A percentile compares a stretch with the other conserved stretches of the same genome.
phyloP scores from a whole-genome alignment of 2,797 vertebrate species.

The Petrocephalus sullivani region DNA sequence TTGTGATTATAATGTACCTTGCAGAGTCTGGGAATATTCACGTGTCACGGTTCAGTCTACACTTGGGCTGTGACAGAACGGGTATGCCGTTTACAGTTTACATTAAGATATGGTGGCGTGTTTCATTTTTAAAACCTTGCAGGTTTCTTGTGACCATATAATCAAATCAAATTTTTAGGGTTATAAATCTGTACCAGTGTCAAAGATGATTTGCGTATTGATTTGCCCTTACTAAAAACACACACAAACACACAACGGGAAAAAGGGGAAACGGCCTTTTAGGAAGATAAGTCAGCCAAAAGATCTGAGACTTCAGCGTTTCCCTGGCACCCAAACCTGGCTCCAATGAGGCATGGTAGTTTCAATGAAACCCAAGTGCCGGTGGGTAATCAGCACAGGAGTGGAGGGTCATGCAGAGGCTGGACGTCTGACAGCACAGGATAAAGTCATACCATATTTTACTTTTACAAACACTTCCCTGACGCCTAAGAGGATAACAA shows the following conservation, averaged over 20 bases:
- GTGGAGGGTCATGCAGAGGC: neutral
- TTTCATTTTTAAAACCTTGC: neutral
- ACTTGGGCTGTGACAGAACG: neutral
- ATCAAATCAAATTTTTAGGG: no score
- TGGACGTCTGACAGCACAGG: neutral
- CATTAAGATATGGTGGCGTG: neutral
- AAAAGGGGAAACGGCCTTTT: conserved; percentile 23
- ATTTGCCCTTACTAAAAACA: neutral
- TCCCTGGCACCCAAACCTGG: neutral
- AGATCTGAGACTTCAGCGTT: conserved; percentile 21
- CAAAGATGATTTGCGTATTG: neutral
- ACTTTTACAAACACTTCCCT: neutral
- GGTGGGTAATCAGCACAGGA: neutral
- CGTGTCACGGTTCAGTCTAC: neutral
- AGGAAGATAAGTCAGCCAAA: conserved; percentile 44
- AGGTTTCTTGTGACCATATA: no score
- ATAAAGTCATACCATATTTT: neutral
- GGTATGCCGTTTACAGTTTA: neutral
- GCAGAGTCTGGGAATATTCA: neutral
- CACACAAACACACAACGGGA: no score
- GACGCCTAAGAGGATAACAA: neutral
- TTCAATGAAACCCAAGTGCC: conserved; percentile 19
- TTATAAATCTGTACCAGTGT: neutral
- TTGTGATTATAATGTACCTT: neutral
- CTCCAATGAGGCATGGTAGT: neutral